A percentile compares a stretch with the other conserved stretches of the same genome.
phyloP scores from a whole-genome alignment of 2,797 vertebrate genomes.

The Pteropus rufus region DNA sequence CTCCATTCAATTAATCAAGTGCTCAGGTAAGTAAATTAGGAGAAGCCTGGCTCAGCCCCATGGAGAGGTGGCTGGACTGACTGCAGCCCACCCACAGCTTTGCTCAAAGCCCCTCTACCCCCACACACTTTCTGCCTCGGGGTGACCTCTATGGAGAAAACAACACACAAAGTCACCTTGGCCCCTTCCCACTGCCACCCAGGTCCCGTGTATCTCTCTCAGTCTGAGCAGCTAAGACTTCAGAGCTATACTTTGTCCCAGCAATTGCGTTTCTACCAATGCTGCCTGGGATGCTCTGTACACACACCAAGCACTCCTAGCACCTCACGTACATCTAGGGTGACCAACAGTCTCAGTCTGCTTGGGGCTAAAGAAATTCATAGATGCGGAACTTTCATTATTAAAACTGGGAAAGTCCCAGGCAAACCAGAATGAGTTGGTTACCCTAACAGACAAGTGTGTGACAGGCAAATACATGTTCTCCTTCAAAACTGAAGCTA shows the following conservation, averaged over 20 bases:
- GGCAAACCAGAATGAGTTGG: background rate
- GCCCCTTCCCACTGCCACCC: background rate
- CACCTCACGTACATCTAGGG: background rate
- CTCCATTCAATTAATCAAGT: background rate
- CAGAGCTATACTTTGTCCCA: background rate
- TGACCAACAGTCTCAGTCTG: background rate
- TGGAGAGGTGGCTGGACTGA: accelerated
- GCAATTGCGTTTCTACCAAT: background rate
- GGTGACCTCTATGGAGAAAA: background rate
- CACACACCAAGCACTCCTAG: background rate
- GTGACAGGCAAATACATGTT: background rate
- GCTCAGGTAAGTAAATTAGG: background rate
- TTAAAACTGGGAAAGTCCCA: background rate
- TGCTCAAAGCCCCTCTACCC: background rate
- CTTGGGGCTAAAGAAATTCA: background rate
- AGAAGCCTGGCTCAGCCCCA: background rate
- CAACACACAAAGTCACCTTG: background rate
- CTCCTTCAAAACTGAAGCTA: background rate
- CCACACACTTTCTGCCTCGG: background rate
- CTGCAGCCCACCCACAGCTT: background rate
- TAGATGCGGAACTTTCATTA: background rate
- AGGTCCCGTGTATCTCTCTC: accelerated
- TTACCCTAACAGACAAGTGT: background rate
- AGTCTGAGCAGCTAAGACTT: background rate
- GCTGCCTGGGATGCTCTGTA: background rate